Percentiles rank a stretch among this genome's conserved stretches.
phyloP scores from a whole-genome alignment of 2,888 invertebrate genomes.

The Blera fallax region DNA sequence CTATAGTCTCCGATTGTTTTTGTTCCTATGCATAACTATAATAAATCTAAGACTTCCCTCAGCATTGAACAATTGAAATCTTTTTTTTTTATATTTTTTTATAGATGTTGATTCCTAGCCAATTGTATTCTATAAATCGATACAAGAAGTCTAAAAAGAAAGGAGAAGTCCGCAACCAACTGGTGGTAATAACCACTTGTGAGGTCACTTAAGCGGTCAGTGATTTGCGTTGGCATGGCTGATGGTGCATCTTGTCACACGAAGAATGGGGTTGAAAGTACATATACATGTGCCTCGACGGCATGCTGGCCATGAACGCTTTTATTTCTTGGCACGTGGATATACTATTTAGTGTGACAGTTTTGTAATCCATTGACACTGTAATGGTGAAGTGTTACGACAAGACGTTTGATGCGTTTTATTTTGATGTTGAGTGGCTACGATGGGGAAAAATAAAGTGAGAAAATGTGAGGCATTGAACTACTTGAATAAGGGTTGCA shows the following conservation, averaged over 20 bases:
- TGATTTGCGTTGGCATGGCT: constrained; percentile 49
- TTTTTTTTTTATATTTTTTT: background rate
- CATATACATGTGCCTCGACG: constrained; percentile 25
- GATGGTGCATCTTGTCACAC: constrained; percentile 36
- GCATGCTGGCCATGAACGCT: constrained; percentile 41
- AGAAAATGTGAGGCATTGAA: background rate
- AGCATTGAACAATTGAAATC: background rate
- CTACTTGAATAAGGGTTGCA: too few species aligned
- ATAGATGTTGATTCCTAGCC: constrained; percentile 3
- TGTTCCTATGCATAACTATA: background rate
- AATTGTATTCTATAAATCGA: constrained; percentile 35
- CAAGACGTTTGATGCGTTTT: background rate
- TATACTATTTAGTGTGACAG: background rate
- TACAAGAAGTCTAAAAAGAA: background rate
- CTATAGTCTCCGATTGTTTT: too few species aligned
- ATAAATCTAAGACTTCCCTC: background rate
- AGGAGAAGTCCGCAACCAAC: background rate
- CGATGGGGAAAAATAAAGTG: too few species aligned
- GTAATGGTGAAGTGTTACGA: background rate
- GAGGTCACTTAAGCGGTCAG: constrained; percentile 49
- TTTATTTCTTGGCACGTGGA: constrained; percentile 27
- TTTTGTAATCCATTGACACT: background rate
- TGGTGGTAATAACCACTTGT: constrained; percentile 27
- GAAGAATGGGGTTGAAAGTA: constrained; percentile 30
- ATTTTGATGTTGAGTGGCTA: background rate